Percentiles rank a stretch among this genome's conserved stretches.
Conservation (phyloP, 2,888 invertebrate genomes). For the Scaptomyza flava region DNA sequence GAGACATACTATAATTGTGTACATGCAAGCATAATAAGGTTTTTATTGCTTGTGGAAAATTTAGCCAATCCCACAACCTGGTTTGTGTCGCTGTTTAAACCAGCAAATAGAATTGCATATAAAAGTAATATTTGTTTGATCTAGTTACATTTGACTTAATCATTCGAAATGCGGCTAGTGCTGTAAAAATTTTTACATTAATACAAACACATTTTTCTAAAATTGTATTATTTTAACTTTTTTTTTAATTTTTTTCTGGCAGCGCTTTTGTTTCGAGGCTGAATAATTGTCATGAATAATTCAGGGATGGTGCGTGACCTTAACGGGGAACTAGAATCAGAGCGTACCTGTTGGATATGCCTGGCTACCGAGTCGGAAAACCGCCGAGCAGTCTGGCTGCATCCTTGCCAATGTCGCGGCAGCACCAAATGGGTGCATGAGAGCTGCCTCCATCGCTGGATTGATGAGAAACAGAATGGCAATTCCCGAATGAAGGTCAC, state of each 20-base stretch:
- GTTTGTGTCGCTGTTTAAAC: background rate
- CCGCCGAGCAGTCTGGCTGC: constrained; percentile 94
- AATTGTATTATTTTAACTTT: constrained; percentile 14
- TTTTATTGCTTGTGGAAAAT: background rate
- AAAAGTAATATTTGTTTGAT: background rate
- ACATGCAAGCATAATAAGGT: background rate
- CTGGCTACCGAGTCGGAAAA: constrained; percentile 98
- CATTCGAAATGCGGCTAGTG: background rate
- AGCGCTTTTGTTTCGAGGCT: constrained; percentile 9
- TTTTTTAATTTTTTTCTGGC: constrained; percentile 15
- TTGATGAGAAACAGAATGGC: constrained; percentile 98
- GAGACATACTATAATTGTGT: background rate
- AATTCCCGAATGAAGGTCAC: constrained; percentile 92
- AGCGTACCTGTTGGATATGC: constrained; percentile 96
- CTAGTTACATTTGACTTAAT: background rate
- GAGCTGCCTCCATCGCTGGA: constrained; percentile 97
- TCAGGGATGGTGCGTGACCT: background rate
- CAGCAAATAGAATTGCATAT: background rate
- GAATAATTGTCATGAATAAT: constrained; percentile 17
- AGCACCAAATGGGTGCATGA: constrained; percentile 99
- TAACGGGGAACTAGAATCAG: constrained; percentile 30
- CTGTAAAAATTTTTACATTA: background rate
- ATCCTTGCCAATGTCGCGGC: constrained; percentile 96
- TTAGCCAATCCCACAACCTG: background rate
- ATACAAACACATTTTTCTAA: constrained; percentile 10